These are phyloP conservation scores for Rhabdornis inornatus DNA, from an alignment of 2,113 vertebrate genomes.

Conservation along the genomic window DNA sequence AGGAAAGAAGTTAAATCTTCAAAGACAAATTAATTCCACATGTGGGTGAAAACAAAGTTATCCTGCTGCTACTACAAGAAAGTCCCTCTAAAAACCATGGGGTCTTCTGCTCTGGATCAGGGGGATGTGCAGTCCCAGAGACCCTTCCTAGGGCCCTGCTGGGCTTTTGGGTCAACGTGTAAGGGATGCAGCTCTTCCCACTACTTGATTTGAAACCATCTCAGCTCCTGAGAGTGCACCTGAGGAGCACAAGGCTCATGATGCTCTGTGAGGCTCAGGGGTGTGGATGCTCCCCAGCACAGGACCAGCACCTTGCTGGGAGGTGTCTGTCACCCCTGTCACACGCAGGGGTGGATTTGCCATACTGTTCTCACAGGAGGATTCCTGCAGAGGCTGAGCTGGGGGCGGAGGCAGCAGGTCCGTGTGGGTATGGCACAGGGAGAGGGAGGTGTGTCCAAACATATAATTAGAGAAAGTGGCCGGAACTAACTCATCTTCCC, in stretches of 20 bases:
- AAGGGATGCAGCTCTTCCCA: not conserved
- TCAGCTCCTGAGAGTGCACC: not conserved
- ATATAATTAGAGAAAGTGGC: not conserved
- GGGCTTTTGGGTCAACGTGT: not conserved
- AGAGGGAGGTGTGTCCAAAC: slow-evolving; percentile 44
- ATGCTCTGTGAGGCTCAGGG: not conserved
- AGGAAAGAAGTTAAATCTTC: slow-evolving; percentile 73
- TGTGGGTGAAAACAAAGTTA: slow-evolving; percentile 78
- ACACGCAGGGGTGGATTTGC: not conserved
- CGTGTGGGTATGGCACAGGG: accelerated
- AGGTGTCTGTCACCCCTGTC: not conserved
- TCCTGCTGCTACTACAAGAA: slow-evolving; percentile 23
- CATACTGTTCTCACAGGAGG: not conserved
- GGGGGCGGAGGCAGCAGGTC: not conserved
- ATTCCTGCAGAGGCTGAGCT: not conserved
- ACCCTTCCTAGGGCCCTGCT: not conserved
- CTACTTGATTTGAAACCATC: not conserved
- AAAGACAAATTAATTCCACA: slow-evolving; percentile 79
- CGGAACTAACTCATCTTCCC: slow-evolving; percentile 11
- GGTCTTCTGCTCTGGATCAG: not conserved
- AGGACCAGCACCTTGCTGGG: not conserved
- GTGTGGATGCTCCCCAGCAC: not conserved
- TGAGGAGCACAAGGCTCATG: not conserved
- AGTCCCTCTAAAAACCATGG: not conserved
- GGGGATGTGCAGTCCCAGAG: not conserved